Percentiles rank a stretch among this genome's conserved stretches.
phyloP scores from a whole-genome alignment of 2,888 invertebrate species.

The Sclerodermus sp. region DNA sequence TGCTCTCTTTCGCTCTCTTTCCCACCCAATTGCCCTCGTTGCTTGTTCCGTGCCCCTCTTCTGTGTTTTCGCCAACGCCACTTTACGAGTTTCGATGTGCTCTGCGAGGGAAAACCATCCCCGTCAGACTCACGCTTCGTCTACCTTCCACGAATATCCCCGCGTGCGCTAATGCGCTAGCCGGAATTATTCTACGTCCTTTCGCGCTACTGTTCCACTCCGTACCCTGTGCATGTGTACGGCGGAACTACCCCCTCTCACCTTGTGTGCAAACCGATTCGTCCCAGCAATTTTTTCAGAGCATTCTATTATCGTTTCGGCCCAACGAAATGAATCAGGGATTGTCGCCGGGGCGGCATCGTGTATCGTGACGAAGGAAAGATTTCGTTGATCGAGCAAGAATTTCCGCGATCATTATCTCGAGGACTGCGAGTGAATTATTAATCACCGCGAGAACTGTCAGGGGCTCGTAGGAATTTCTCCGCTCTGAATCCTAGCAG shows the following conservation, averaged over 20 bases:
- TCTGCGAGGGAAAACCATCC: slow-evolving; percentile 16
- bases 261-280: no score
- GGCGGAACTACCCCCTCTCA: no score
- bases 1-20: slow-evolving; percentile 1
- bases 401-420: background rate
- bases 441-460: no score
- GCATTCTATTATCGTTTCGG: no score
- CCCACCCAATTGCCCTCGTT: slow-evolving; percentile 8
- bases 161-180: background rate
- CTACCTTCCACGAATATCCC: slow-evolving; percentile 10
- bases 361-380: no score
- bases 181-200: background rate
- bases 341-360: no score
- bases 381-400: no score
- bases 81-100: slow-evolving; percentile 35
- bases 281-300: no score
- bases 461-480: background rate
- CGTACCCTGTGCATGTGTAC: no score
- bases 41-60: slow-evolving; percentile 18
- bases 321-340: no score
- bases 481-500: no score
- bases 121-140: slow-evolving; percentile 16
- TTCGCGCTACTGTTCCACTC: no score
- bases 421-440: background rate
- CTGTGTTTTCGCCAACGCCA: slow-evolving; percentile 26